These are phyloP conservation scores for Pardosa pseudoannulata DNA, from an alignment of 2,888 invertebrate genomes.

Conservation along the genomic window DNA sequence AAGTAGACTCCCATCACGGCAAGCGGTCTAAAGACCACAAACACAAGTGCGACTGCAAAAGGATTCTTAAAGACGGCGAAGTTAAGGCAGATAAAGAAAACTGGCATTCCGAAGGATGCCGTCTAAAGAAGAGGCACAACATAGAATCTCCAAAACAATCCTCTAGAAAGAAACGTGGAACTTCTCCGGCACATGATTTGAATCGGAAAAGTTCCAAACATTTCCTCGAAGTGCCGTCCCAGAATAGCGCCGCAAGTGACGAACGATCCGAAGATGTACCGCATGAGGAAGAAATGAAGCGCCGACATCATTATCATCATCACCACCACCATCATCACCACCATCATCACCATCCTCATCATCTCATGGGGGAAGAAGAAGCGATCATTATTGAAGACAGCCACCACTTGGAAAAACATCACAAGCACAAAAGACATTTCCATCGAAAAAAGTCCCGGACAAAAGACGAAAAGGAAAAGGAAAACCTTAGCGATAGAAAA, in stretches of 20 bases:
- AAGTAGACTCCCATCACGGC: not conserved
- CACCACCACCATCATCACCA: slow-evolving; percentile 58
- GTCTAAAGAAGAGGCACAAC: slow-evolving; percentile 6
- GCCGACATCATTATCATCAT: slow-evolving; percentile 43
- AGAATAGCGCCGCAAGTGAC: not conserved
- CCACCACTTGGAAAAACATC: slow-evolving; percentile 28
- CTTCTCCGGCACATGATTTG: not conserved
- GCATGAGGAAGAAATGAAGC: not conserved
- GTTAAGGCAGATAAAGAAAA: not conserved
- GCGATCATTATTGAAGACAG: slow-evolving; percentile 8
- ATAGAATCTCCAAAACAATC: slow-evolving; percentile 25
- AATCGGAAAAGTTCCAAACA: slow-evolving; percentile 29
- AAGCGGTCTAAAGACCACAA: slow-evolving; percentile 32
- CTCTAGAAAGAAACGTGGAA: not conserved
- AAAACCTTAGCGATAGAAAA: not conserved
- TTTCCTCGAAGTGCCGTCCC: slow-evolving; percentile 48
- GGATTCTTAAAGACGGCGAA: not conserved
- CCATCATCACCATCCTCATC: slow-evolving; percentile 57
- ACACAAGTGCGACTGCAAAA: slow-evolving; percentile 4
- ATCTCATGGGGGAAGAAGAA: slow-evolving; percentile 26
- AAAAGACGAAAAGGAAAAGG: not conserved
- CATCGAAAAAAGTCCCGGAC: slow-evolving; percentile 42
- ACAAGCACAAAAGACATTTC: slow-evolving; percentile 43
- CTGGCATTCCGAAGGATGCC: not conserved
- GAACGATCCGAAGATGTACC: slow-evolving; percentile 13